Evolutionary conservation across 2,797 vertebrate genomes (phyloP), one percentile per base, ranked within the genome.

Genomic region (Poliocrania exsul): DNA sequence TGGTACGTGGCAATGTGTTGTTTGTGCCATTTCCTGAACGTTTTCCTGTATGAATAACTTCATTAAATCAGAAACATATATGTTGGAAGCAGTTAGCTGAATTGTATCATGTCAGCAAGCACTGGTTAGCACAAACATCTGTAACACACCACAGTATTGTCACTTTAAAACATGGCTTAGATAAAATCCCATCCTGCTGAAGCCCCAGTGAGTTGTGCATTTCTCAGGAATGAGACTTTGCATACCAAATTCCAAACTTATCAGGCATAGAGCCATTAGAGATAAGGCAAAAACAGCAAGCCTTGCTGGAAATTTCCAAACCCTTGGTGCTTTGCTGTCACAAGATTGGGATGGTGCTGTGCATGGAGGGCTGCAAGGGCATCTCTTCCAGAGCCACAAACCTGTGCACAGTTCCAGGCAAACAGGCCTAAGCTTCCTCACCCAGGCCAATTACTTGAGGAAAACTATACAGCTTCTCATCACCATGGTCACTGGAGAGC

Each of bases 241-340:
- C 67, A 71, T 86, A 46, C 64, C 90, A 86, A 60, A 95, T 96
- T 90, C 79, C 92, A 90, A 42, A 54, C 54, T 89, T 95, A 95
- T 67, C 86, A 80, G 85, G 29, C 33, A 50, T 0, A 60, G 40
- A 88, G n/a, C 38, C 33, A 6, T 21, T 37, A 57, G n/a, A 93
- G 84, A 95, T 82, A 91, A 92, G 49, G 60, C 14, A 40, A 72
- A 85, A 50, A 26, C 0, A 38, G n/a, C 9, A 26, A 82, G 67
- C 15, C 54, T 82, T 44, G 35, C 69, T 56, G 38, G 38, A 61
- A 28, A 47, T 91, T 88, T 47, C 50, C 2, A 6, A 64, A 47
- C 5, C 23, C n/a, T 51, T 13, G 5, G 37, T 49, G 35, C 54
- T 77, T 61, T 86, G 40, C 62, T 90, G 73, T 80, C 53, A 40